phyloP scores from a whole-genome alignment of 2,797 vertebrate species.

The Potorous gilbertii region DNA sequence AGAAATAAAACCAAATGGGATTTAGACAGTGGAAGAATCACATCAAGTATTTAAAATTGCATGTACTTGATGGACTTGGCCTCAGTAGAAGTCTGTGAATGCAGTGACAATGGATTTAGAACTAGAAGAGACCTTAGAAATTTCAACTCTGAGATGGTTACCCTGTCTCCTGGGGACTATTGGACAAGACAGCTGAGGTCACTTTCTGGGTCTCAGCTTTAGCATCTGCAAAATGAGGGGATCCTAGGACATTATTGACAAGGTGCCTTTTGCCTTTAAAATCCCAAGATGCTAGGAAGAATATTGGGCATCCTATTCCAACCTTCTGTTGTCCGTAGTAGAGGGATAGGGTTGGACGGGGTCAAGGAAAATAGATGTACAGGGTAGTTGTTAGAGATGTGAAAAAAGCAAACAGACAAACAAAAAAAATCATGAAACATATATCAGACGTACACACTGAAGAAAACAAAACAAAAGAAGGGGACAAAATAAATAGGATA shows the following conservation, averaged over 20 bases:
- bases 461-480: background rate
- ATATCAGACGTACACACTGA: background rate
- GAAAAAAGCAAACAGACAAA: background rate
- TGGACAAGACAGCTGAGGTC: background rate
- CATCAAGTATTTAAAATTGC: conserved; percentile 69
- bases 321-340: background rate
- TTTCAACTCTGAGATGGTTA: background rate
- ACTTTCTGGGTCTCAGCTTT: background rate
- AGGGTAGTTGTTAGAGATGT: background rate
- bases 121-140: background rate
- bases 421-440: background rate
- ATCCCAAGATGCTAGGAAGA: background rate
- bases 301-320: background rate
- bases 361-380: background rate
- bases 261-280: background rate
- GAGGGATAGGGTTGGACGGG: background rate
- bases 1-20: conserved; percentile 79
- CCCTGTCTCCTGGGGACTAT: background rate
- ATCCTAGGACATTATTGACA: background rate
- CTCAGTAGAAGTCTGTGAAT: background rate
- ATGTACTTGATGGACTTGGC: background rate
- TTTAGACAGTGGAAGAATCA: conserved; percentile 60
- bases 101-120: background rate
- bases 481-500: background rate
- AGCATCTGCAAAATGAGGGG: background rate